Evolutionary conservation across 2,888 invertebrate species (phyloP).

Genomic region (Nipponacmea schrenckii): DNA sequence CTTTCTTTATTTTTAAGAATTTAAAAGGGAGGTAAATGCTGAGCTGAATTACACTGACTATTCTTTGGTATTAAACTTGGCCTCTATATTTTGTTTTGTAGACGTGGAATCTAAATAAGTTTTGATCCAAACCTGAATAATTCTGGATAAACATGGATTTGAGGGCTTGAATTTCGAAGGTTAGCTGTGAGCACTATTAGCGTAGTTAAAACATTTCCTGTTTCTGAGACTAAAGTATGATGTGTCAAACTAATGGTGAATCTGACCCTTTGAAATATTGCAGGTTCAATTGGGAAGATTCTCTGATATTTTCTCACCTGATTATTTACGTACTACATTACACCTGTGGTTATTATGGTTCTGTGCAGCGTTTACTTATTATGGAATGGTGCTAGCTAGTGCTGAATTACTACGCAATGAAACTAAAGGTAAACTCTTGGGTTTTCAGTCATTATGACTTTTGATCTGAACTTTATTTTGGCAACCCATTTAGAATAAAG

Average conservation of each 20-base stretch:
- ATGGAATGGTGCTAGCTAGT: slow-evolving; percentile 66
- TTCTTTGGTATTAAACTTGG: no score
- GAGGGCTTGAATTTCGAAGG: no score
- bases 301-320: slow-evolving; percentile 51
- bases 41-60: neutral
- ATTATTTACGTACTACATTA: slow-evolving; percentile 58
- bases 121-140: no score
- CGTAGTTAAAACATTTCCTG: no score
- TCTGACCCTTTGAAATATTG: neutral
- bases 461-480: no score
- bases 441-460: no score
- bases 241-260: no score
- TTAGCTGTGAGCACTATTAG: no score
- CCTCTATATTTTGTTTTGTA: no score
- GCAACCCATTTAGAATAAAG: neutral
- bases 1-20: neutral
- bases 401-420: slow-evolving; percentile 58
- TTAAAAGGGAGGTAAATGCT: neutral
- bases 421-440: slow-evolving; percentile 1
- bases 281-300: slow-evolving; percentile 44
- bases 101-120: no score
- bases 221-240: no score
- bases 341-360: slow-evolving; percentile 65
- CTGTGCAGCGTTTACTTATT: slow-evolving; percentile 64
- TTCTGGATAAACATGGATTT: no score